Evolutionary conservation across 2,113 vertebrate genomes (phyloP).

Genomic region (Caranx melampygus): DNA sequence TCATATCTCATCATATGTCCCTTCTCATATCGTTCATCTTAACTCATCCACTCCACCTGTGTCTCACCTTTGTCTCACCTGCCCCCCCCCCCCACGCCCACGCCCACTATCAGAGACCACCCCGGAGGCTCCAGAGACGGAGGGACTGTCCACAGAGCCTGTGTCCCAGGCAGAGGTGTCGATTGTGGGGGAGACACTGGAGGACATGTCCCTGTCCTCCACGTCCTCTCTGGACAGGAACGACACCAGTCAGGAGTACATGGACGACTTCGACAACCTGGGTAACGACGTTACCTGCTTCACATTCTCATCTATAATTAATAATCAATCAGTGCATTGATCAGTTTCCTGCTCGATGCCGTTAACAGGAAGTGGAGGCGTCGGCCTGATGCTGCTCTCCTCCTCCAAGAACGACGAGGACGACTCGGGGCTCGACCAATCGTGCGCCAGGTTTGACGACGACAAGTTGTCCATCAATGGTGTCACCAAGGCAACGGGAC

Average conservation of each 20-base stretch:
- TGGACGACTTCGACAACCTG: slow-evolving; percentile 91
- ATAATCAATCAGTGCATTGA: background rate
- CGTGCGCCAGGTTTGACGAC: slow-evolving; percentile 62
- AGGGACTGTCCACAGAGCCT: background rate
- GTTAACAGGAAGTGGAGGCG: slow-evolving; percentile 68
- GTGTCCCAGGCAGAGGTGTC: slow-evolving; percentile 71
- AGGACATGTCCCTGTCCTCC: slow-evolving; percentile 96
- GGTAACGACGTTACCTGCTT: slow-evolving; percentile 45
- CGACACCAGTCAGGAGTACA: slow-evolving; percentile 95
- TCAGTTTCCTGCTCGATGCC: background rate
- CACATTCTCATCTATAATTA: too few species aligned
- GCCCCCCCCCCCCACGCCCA: too few species aligned
- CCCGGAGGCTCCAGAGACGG: slow-evolving; percentile 44
- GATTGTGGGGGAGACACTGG: slow-evolving; percentile 87
- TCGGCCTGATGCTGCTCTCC: slow-evolving; percentile 68
- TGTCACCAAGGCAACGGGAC: slow-evolving; percentile 29
- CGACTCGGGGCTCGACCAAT: slow-evolving; percentile 70
- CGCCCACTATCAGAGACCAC: slow-evolving; percentile 29
- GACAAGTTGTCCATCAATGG: slow-evolving; percentile 15
- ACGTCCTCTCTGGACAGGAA: slow-evolving; percentile 93
- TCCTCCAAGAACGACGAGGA: slow-evolving; percentile 67
- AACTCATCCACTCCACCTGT: too few species aligned
- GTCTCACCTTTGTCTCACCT: background rate
- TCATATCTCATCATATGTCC: too few species aligned
- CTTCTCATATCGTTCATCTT: too few species aligned